Evolutionary conservation across 2,797 vertebrate genomes (phyloP), one percentile per base, ranked within the genome.

Genomic region (Salmo trutta): DNA sequence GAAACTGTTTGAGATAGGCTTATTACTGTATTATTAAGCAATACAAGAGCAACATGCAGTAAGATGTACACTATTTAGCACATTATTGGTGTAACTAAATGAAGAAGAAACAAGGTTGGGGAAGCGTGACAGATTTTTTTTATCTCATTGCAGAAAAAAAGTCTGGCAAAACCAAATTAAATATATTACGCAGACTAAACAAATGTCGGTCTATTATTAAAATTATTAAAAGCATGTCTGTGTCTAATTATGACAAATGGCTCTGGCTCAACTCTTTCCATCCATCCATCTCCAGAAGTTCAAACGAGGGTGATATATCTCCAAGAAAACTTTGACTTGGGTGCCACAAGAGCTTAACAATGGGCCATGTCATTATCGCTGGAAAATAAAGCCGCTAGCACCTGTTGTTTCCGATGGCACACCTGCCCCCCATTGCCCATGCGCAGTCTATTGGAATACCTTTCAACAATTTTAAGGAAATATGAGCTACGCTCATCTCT

Each of bases 391-490:
- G 93, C 91, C 92, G 85, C 88, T 82, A 93, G 94, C 96, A 97
- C 95, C 96, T 97, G 96, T 95, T 95, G 95, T 93, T 95, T 92
- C 91, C 90, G 91, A 95, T 85, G 89, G 88, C 92, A 95, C 96
- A 97, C 96, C 96, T 97, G 96, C 95, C 95, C 91, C 88, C 83
- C 89, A 88, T 86, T 92, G 94, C 95, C 91, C 95, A 95, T 95
- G 95, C 93, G 91, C 93, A 91, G 88, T 94, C 72, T 70, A 84
- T 27, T 76, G 17, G 62, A 81, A 81, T 79, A 74, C 69, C 79
- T 84, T 80, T 82, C 77, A 83, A 85, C 81, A 82, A 85, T 84
- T 85, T 75, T 31, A 84, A 81, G 74, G 75, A 75, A 74, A 77
- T 67, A 54, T 80, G 41, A 75, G 24, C 65, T 71, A 16, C n/a